Base-by-base conservation (phyloP, 2,888 invertebrate genomes). In the Resseliella maxima region DNA sequence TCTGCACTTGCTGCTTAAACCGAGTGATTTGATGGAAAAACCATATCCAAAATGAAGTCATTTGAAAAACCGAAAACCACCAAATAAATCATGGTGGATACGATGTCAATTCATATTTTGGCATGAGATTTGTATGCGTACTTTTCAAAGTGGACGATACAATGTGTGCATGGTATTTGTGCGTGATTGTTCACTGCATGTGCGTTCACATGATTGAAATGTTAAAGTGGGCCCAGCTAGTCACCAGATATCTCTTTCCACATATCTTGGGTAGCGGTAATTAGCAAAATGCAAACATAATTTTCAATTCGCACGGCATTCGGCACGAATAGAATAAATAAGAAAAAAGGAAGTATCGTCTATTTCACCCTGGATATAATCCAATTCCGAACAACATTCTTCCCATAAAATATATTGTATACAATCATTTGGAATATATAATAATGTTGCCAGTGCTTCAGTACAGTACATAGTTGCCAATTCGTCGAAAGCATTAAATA, bases 401-500 rank as follows among this genome's bases (percentile, higher is more conserved):
- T 41, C 41, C 41, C 6, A 41, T 41, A 41, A 8, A 41, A 8
- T 12, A 41, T 41, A 41, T 41, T 41, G 41, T 12, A 41, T 41
- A 41, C 5, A 41, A 41, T 41, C 12, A 41, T 8, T 41, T 41
- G 5, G 12, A 41, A 41, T 12, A 12, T 12, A 41, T 41, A 41
- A 41, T 41, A 8, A 8, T 41, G 41, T 41, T n/a, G 12, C 41
- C 41, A 41, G 41, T 41, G n/a, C 41, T 41, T 5, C 41, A 8
- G 12, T 41, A 8, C 6, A 41, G 12, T 41, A 41, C 41, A 5
- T 41, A n/a, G 5, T 41, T 18, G 46, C 46, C 15, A 50, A 50
- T 50, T 50, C 18, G 46, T 50, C 46, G 46, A 50, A 50, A 50
- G 46, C 46, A 50, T 50, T 50, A 50, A 50, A 50, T 50, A 50